phyloP scores from a whole-genome alignment of 2,113 vertebrate genomes.

The Megalops atlanticus region DNA sequence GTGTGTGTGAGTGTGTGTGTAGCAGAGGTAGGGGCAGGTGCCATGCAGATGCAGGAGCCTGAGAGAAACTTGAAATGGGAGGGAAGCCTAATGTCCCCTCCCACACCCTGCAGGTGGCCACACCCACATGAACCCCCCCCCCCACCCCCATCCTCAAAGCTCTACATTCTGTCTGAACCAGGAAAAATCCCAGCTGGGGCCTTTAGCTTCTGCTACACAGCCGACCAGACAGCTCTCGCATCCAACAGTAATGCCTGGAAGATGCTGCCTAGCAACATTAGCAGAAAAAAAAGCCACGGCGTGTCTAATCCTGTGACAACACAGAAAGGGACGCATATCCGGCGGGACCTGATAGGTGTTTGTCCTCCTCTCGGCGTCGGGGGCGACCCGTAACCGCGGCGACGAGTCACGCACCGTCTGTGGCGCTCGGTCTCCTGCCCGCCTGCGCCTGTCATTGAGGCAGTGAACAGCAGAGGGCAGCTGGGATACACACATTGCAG shows the following conservation, averaged over 20 bases:
- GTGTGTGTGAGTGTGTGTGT: too few relatives aligned
- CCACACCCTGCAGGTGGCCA: background rate
- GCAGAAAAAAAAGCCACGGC: background rate
- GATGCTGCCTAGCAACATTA: slow-evolving; percentile 12
- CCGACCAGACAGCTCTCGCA: background rate
- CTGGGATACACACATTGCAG: slow-evolving; percentile 77
- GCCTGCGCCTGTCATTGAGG: slow-evolving; percentile 67
- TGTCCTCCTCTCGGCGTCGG: background rate
- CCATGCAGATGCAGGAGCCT: background rate
- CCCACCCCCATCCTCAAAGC: background rate
- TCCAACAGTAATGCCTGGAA: background rate
- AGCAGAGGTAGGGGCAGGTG: background rate
- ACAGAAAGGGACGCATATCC: background rate
- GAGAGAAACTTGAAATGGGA: background rate
- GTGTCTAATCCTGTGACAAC: background rate
- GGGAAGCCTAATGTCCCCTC: background rate
- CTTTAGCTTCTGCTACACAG: background rate
- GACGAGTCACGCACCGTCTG: background rate
- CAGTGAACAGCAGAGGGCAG: slow-evolving; percentile 79
- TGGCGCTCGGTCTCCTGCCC: slow-evolving; percentile 50
- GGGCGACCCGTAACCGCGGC: background rate
- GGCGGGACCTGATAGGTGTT: background rate
- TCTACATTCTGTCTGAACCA: background rate
- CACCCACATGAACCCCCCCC: background rate
- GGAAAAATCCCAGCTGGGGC: background rate